phyloP scores from a whole-genome alignment of 2,797 vertebrate genomes.

The Eidolon dupreanum region DNA sequence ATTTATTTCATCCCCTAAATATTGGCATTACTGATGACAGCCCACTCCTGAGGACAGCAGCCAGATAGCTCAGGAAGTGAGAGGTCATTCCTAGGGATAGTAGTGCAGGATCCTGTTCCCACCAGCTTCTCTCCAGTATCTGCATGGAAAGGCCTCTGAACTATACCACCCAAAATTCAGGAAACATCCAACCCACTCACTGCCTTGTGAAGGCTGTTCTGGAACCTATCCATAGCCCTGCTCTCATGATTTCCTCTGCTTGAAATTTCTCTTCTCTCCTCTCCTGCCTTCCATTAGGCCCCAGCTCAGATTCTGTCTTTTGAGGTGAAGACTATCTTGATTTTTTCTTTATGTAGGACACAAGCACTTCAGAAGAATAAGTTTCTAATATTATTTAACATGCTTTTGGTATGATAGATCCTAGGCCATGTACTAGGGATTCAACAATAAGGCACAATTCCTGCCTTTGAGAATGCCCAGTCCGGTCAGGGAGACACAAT shows the following conservation, averaged over 20 bases:
- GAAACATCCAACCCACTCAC: background rate
- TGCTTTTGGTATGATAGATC: background rate
- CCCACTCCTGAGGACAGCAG: background rate
- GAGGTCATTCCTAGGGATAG: background rate
- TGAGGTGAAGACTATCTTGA: background rate
- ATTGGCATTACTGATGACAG: background rate
- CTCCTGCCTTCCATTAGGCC: background rate
- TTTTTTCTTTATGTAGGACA: background rate
- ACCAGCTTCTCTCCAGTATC: background rate
- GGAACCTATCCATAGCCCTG: background rate
- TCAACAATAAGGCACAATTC: background rate
- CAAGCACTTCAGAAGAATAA: background rate
- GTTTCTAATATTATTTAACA: background rate
- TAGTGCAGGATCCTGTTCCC: background rate
- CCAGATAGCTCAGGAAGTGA: background rate
- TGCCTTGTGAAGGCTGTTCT: background rate
- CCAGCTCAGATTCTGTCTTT: background rate
- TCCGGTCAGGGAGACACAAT: background rate
- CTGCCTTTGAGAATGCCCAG: background rate
- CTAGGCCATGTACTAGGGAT: background rate
- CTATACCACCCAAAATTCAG: background rate
- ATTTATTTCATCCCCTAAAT: conserved; percentile 65
- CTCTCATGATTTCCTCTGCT: background rate
- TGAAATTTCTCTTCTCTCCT: background rate
- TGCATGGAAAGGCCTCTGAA: background rate